A percentile compares a stretch with the other conserved stretches of the same genome.
Evolutionary conservation across 1,140 invertebrate genomes (phyloP).

Genomic region (Galleria mellonella): DNA sequence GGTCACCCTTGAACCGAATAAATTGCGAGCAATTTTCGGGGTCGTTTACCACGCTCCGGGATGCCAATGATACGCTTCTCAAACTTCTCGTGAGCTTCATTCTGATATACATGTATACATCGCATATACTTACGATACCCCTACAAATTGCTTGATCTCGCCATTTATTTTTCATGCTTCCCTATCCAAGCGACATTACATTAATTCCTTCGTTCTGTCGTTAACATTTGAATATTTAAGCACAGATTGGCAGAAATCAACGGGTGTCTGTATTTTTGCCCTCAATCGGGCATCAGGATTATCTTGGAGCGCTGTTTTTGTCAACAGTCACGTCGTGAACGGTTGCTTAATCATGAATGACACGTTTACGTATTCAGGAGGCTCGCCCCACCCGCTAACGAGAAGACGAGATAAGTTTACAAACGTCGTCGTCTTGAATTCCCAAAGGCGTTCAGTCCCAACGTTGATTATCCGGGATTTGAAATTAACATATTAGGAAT

Average conservation of each 20-base stretch:
- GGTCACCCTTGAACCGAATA: slow-evolving; percentile 60
- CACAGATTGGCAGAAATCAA: slow-evolving; percentile 4
- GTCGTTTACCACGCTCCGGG: slow-evolving; percentile 50
- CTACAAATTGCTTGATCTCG: slow-evolving; percentile 24
- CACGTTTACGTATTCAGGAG: slow-evolving; percentile 63
- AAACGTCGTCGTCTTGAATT: slow-evolving; percentile 56
- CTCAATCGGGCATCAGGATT: slow-evolving; percentile 17
- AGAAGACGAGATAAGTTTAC: slow-evolving; percentile 66
- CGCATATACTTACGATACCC: slow-evolving; percentile 14
- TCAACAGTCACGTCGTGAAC: slow-evolving; percentile 44
- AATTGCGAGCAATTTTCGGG: slow-evolving; percentile 61
- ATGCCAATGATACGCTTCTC: slow-evolving; percentile 51
- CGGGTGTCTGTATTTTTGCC: slow-evolving; percentile 13
- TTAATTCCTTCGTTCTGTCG: slow-evolving; percentile 4
- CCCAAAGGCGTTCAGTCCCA: slow-evolving; percentile 43
- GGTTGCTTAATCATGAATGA: slow-evolving; percentile 61
- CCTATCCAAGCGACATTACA: slow-evolving; percentile 4
- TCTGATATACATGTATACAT: slow-evolving; percentile 7
- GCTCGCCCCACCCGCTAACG: slow-evolving; percentile 50
- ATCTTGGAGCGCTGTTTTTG: slow-evolving; percentile 27
- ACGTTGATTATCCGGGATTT: slow-evolving; percentile 61
- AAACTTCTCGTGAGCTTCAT: slow-evolving; percentile 26
- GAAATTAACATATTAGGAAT: slow-evolving; percentile 56
- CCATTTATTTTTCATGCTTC: slow-evolving; percentile 14
- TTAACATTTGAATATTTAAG: slow-evolving; percentile 11